A percentile compares a stretch with the other conserved stretches of the same genome.
These are phyloP conservation scores for Excalfactoria chinensis DNA, from an alignment of 2,113 vertebrate genomes.

Conservation along the genomic window DNA sequence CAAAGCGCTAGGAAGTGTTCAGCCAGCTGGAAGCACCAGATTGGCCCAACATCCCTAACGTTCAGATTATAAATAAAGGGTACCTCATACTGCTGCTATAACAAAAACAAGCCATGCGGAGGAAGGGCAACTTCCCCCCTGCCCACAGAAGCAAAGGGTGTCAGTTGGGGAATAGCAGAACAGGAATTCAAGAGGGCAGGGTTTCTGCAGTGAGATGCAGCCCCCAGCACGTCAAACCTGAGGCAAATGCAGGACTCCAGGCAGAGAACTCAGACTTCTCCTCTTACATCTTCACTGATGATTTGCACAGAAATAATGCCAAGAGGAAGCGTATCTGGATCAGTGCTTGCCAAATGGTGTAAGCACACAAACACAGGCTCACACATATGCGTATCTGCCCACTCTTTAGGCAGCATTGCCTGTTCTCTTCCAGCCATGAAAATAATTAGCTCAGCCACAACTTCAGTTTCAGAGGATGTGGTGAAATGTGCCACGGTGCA, in stretches of 20 bases:
- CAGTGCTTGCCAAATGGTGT: slow-evolving; percentile 49
- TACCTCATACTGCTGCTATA: slow-evolving; percentile 29
- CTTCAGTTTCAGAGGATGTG: slow-evolving; percentile 50
- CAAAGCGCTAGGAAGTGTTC: slow-evolving; percentile 24
- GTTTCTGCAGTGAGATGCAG: neutral
- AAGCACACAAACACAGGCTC: slow-evolving; percentile 50
- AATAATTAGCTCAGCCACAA: slow-evolving; percentile 57
- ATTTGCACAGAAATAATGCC: neutral
- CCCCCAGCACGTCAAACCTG: neutral
- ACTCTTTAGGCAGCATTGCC: slow-evolving; percentile 27
- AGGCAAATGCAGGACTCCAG: neutral
- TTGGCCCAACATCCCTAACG: slow-evolving; percentile 8
- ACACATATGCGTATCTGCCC: slow-evolving; percentile 24
- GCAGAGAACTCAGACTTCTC: neutral
- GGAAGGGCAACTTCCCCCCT: slow-evolving; percentile 58
- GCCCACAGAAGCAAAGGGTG: slow-evolving; percentile 20
- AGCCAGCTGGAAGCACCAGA: slow-evolving; percentile 45
- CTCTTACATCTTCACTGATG: neutral
- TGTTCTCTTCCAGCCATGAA: slow-evolving; percentile 51
- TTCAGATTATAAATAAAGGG: slow-evolving; percentile 52
- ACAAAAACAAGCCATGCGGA: slow-evolving; percentile 44
- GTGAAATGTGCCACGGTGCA: neutral
- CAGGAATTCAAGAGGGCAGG: slow-evolving; percentile 32
- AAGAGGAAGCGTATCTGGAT: slow-evolving; percentile 22
- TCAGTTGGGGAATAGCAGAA: slow-evolving; percentile 32